These are phyloP conservation scores for Drosophila falleni DNA, from an alignment of 2,888 invertebrate genomes.

Conservation along the genomic window DNA sequence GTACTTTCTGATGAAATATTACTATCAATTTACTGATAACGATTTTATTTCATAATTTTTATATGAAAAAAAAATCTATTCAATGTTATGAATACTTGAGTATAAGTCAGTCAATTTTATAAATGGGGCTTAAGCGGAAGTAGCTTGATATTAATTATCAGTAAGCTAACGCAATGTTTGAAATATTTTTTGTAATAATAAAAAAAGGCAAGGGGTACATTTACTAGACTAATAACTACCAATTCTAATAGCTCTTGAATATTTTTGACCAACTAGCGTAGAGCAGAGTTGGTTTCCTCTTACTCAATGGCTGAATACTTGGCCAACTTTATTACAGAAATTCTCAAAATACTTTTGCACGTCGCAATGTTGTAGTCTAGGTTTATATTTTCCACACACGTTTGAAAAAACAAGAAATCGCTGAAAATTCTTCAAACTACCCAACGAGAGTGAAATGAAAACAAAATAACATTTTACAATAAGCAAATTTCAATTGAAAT, in stretches of 20 bases:
- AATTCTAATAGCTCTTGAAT: slow-evolving; percentile 20
- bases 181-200: neutral
- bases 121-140: neutral
- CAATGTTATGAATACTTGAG: neutral
- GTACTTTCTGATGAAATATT: neutral
- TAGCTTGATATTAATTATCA: neutral
- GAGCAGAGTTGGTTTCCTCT: slow-evolving; percentile 4
- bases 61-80: neutral
- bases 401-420: slow-evolving; percentile 25
- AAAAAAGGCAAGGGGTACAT: neutral
- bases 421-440: slow-evolving; percentile 65
- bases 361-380: slow-evolving; percentile 57
- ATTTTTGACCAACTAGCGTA: slow-evolving; percentile 8
- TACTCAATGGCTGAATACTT: slow-evolving; percentile 39
- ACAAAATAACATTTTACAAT: slow-evolving; percentile 72
- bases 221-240: slow-evolving; percentile 3
- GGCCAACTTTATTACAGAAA: slow-evolving; percentile 72
- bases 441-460: slow-evolving; percentile 34
- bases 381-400: slow-evolving; percentile 42
- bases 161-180: neutral
- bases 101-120: neutral
- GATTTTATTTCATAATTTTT: neutral
- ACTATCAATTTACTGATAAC: neutral
- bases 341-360: slow-evolving; percentile 67
- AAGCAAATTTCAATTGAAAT: slow-evolving; percentile 78